These are phyloP conservation scores for Chionoecetes opilio DNA, from an alignment of 1,140 invertebrate genomes.

Conservation along the genomic window DNA sequence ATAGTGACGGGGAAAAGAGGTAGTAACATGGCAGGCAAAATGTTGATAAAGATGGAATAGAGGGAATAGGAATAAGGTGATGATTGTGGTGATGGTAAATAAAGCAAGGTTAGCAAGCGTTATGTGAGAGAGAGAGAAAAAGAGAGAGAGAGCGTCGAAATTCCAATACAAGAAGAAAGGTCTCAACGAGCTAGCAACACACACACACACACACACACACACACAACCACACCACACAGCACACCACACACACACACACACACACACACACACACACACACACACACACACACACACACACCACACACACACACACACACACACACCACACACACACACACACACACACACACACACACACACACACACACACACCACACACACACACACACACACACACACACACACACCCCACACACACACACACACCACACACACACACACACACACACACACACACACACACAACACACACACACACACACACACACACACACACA, in stretches of 20 bases:
- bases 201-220: not conserved
- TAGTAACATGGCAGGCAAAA: too few relatives aligned
- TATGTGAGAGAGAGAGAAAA: too few relatives aligned
- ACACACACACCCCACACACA: conserved; percentile 33
- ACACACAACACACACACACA: conserved; percentile 23
- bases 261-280: conserved; percentile 28
- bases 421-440: not conserved
- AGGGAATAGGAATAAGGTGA: too few relatives aligned
- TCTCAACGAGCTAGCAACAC: not conserved
- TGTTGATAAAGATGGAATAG: too few relatives aligned
- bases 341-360: not conserved
- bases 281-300: conserved; percentile 28
- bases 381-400: conserved; percentile 28
- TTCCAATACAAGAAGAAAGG: too few relatives aligned
- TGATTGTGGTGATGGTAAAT: too few relatives aligned
- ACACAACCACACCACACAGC: not conserved
- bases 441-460: conserved; percentile 5
- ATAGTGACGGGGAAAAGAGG: too few relatives aligned
- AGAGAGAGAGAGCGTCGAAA: too few relatives aligned
- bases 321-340: conserved; percentile 5
- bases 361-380: conserved; percentile 15
- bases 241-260: not conserved
- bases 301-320: conserved; percentile 22
- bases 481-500: conserved; percentile 28
- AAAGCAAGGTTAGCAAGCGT: too few relatives aligned